Conservation (phyloP, 2,113 vertebrate genomes). For the Ciconia boyciana region DNA sequence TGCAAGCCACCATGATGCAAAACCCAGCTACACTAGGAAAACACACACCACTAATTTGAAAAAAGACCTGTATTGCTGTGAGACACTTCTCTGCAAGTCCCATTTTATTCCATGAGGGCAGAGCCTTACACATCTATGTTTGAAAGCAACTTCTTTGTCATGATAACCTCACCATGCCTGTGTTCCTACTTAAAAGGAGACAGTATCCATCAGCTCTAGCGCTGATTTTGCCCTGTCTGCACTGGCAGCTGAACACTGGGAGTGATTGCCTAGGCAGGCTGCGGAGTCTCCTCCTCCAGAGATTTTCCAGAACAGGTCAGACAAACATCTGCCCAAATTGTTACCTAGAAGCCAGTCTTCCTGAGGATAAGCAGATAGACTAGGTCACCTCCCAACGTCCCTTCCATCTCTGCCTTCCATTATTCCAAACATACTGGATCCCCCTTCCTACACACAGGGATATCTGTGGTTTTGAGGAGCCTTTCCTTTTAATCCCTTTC, state of each 20-base stretch:
- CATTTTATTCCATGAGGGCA: not conserved
- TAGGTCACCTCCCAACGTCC: not conserved
- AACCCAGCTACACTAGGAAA: not conserved
- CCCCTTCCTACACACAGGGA: rapidly evolving
- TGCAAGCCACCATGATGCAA: not conserved
- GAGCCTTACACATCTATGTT: not conserved
- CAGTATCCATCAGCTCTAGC: not conserved
- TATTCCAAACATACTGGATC: not conserved
- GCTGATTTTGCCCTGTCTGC: not conserved
- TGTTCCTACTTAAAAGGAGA: not conserved
- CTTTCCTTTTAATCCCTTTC: not conserved
- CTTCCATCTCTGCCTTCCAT: not conserved
- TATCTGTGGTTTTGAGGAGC: not conserved
- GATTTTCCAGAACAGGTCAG: not conserved
- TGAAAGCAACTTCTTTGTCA: not conserved
- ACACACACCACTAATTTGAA: not conserved
- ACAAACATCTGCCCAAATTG: not conserved
- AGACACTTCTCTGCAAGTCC: not conserved
- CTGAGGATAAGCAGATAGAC: not conserved
- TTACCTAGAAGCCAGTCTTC: not conserved
- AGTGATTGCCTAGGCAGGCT: not conserved
- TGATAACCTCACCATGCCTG: not conserved
- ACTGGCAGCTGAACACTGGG: not conserved
- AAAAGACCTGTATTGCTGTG: not conserved
- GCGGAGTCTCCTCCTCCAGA: not conserved